Conservation (phyloP, 2,797 vertebrate genomes). For the Thalassophryne amazonica region DNA sequence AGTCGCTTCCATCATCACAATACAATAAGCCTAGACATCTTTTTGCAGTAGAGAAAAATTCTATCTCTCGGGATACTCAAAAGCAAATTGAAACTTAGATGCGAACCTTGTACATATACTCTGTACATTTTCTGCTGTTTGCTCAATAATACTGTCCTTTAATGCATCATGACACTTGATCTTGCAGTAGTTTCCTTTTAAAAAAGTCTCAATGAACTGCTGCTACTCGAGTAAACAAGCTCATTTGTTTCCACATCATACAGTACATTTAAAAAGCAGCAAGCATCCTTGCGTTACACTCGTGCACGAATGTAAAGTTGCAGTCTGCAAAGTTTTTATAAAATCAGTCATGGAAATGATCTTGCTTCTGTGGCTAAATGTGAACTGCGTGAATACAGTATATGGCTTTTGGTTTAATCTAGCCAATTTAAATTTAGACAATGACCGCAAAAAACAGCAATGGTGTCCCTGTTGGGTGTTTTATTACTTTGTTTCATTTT, state of each 20-base stretch:
- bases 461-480: constrained; percentile 34
- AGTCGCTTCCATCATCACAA: constrained; percentile 29
- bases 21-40: constrained; percentile 30
- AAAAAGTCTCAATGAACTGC: neutral
- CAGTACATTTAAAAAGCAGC: constrained; percentile 6
- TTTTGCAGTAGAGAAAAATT: constrained; percentile 24
- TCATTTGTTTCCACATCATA: neutral
- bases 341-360: constrained; percentile 28
- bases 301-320: neutral
- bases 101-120: neutral
- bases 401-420: constrained; percentile 51
- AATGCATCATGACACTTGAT: constrained; percentile 13
- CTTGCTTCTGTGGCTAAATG: constrained; percentile 12
- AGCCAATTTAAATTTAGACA: constrained; percentile 48
- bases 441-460: constrained; percentile 10
- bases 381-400: constrained; percentile 36
- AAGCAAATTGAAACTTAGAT: constrained; percentile 17
- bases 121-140: neutral
- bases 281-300: constrained; percentile 8
- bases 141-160: constrained; percentile 22
- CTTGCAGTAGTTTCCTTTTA: neutral
- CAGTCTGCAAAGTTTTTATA: neutral
- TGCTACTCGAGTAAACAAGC: neutral
- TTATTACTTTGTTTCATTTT: constrained; percentile 64
- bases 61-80: constrained; percentile 14